Evolutionary conservation across 2,113 vertebrate genomes (phyloP), one percentile per base, ranked within the genome.

Genomic region (Leptocoma aspasia): DNA sequence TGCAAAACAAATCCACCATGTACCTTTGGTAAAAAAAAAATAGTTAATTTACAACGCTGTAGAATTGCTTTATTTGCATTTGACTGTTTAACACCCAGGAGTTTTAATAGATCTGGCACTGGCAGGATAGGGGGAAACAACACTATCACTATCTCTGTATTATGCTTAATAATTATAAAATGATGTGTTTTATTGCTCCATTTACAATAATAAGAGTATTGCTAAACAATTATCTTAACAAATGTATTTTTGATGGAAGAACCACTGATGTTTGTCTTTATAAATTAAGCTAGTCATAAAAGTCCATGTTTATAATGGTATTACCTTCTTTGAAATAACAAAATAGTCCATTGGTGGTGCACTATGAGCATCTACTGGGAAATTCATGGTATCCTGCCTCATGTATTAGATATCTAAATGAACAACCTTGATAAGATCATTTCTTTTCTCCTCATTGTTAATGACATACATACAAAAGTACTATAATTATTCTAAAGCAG

Each of bases 401-500:
- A 13, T 53, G 30, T 49, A 66, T 70, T 80, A 82, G 45, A 69
- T 52, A 70, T 44, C 20, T 66, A 83, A 92, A 92, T 60, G 35
- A 94, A 63, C 12, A 80, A 54, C 33, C 42, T 72, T 91, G 54
- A 73, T 45, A 86, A 57, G 11, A 66, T 33, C 4, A 7, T 50
- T 44, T 69, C 18, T 17, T 3, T 64, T 11, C 31, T 23, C 21
- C 13, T 39, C 47, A 10, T 37, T 96, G 66, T 87, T 95, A 95
- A 85, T 88, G 87, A 76, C 61, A 85, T n/a, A 61, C 30, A 85
- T 54, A 44, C 37, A 91, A 85, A 91, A 90, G 30, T 61, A 91
- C 63, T 80, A 33, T 72, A 90, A 90, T 83, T 94, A 87, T 87
- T 72, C 37, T 76, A 82, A 91, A 77, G 27, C n/a, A 91, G 66